Evolutionary conservation across 2,113 vertebrate genomes (phyloP).

Genomic region (Panurus biarmicus): DNA sequence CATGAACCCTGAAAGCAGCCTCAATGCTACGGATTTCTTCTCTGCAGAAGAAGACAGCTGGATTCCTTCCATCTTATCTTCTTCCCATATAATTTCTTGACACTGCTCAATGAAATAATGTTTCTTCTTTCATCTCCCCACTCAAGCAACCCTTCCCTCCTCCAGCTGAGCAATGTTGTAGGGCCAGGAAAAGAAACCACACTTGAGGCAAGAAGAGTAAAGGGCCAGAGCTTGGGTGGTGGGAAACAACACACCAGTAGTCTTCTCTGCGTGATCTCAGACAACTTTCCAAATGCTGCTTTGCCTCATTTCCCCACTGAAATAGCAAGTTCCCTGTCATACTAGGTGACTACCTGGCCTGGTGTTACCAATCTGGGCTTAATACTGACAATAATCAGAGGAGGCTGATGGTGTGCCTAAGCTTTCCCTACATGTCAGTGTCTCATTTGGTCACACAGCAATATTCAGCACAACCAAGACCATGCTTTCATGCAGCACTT

Average conservation of each 20-base stretch:
- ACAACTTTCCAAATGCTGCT: background rate
- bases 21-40: background rate
- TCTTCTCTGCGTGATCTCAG: background rate
- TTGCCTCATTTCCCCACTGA: background rate
- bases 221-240: background rate
- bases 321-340: background rate
- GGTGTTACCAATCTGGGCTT: background rate
- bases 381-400: background rate
- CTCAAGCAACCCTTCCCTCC: background rate
- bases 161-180: background rate
- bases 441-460: accelerated
- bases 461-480: background rate
- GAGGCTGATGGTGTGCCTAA: background rate
- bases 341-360: background rate
- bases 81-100: background rate
- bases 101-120: background rate
- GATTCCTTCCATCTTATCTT: background rate
- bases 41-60: background rate
- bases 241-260: accelerated
- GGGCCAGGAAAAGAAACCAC: background rate
- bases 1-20: background rate
- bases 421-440: background rate
- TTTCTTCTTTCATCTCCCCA: background rate
- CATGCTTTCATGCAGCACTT: background rate
- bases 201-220: background rate